phyloP scores from a whole-genome alignment of 2,888 invertebrate species.

The Nineta flava region DNA sequence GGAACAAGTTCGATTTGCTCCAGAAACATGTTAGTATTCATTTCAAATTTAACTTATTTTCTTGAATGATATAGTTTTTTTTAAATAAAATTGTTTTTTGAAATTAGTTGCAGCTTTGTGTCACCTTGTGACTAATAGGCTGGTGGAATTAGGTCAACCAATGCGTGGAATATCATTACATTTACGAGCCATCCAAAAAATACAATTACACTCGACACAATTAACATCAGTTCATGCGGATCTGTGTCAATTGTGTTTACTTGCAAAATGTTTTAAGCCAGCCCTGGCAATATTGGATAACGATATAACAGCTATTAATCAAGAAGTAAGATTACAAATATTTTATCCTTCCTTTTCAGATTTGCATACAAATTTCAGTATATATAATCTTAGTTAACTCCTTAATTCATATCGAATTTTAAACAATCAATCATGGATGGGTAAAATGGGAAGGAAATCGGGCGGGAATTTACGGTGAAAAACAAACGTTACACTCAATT shows the following conservation, averaged over 20 bases:
- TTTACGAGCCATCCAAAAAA: conserved; percentile 70
- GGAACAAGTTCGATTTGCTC: conserved; percentile 75
- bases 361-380: background rate
- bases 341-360: background rate
- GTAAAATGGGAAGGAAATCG: no score
- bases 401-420: no score
- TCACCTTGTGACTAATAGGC: conserved; percentile 61
- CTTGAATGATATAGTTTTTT: background rate
- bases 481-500: no score
- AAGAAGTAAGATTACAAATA: conserved; percentile 41
- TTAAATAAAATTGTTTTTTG: background rate
- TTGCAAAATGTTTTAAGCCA: conserved; percentile 83
- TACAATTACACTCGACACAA: conserved; percentile 75
- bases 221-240: conserved; percentile 90
- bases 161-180: conserved; percentile 72
- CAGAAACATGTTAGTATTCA: conserved; percentile 61
- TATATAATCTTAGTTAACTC: background rate
- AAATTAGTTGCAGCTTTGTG: conserved; percentile 72
- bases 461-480: no score
- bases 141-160: conserved; percentile 63
- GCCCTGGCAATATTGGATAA: conserved; percentile 75
- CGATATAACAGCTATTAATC: conserved; percentile 82
- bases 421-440: no score
- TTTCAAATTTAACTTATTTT: conserved; percentile 7
- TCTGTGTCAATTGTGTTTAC: conserved; percentile 78